A percentile compares a stretch with the other conserved stretches of the same genome.
Conservation (phyloP, 1,140 invertebrate species). For the Drosophila ohnishii region DNA sequence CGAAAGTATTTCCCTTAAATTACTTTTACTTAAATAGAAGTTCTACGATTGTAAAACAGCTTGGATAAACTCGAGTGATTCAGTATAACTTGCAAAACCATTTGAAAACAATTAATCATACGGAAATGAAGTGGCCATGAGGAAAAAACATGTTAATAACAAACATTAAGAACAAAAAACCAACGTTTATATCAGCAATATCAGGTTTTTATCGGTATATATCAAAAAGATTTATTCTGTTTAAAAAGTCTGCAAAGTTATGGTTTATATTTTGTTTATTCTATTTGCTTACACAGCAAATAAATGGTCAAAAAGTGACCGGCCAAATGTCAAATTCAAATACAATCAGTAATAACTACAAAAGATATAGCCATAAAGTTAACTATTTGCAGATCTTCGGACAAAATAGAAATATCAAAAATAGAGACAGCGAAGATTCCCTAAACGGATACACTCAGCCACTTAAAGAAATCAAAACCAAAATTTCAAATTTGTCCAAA, state of each 20-base stretch:
- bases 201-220: not conserved
- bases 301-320: slow-evolving; percentile 29
- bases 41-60: not conserved
- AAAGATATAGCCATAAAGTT: not conserved
- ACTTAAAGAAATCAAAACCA: slow-evolving; percentile 12
- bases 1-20: slow-evolving; percentile 9
- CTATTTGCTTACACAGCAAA: slow-evolving; percentile 48
- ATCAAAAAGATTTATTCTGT: slow-evolving; percentile 3
- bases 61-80: not conserved
- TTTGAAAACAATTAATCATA: slow-evolving; percentile 13
- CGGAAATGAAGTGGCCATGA: slow-evolving; percentile 45
- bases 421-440: not conserved
- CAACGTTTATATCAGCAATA: slow-evolving; percentile 5
- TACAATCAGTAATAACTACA: slow-evolving; percentile 2
- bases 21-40: slow-evolving; percentile 4
- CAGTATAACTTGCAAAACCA: not conserved
- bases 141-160: slow-evolving; percentile 62
- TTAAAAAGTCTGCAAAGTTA: slow-evolving; percentile 30
- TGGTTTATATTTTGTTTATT: slow-evolving; percentile 53
- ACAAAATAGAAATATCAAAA: not conserved
- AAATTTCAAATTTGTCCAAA: slow-evolving; percentile 8
- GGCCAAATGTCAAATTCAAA: slow-evolving; percentile 35
- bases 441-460: not conserved
- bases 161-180: slow-evolving; percentile 39
- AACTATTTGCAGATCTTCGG: not conserved